Evolutionary conservation across 1,140 invertebrate genomes (phyloP).

Genomic region (Dendroctonus valens): DNA sequence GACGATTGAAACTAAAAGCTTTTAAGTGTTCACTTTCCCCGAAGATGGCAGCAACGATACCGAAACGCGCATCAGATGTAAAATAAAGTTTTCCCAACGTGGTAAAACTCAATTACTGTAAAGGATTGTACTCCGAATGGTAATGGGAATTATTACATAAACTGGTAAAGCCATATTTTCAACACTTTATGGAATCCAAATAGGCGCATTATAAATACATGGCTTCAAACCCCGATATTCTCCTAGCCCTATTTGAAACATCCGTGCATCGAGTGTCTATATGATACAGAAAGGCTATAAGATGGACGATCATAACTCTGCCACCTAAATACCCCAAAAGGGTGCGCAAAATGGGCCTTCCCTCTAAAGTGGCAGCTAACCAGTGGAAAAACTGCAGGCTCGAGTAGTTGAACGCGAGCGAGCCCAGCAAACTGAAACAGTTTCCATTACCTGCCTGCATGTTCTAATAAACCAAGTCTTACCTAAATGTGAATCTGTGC

Average conservation of each 20-base stretch:
- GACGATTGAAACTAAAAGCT: too few species aligned
- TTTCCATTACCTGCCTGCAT: not conserved
- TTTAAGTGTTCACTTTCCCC: too few species aligned
- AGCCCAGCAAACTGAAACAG: slow-evolving; percentile 43
- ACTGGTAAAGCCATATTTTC: too few species aligned
- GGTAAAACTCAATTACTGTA: too few species aligned
- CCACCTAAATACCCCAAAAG: slow-evolving; percentile 42
- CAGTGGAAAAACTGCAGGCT: slow-evolving; percentile 41
- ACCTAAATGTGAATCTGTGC: slow-evolving; percentile 42
- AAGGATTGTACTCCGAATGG: too few species aligned
- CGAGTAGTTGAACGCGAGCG: slow-evolving; percentile 44
- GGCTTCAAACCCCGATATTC: slow-evolving; percentile 34
- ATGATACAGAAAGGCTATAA: slow-evolving; percentile 45
- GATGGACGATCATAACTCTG: slow-evolving; percentile 44
- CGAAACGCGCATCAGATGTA: too few species aligned
- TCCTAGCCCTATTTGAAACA: slow-evolving; percentile 11
- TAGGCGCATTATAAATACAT: slow-evolving; percentile 30
- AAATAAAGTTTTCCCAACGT: too few species aligned
- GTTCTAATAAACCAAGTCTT: not conserved
- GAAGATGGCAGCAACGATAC: too few species aligned
- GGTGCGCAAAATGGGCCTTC: slow-evolving; percentile 32
- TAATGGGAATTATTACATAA: too few species aligned
- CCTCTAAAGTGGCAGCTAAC: slow-evolving; percentile 30
- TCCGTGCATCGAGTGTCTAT: slow-evolving; percentile 39
- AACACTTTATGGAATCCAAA: too few species aligned